A percentile compares a stretch with the other conserved stretches of the same genome.
These are phyloP conservation scores for Microcebus griseorufus DNA, from an alignment of 2,113 vertebrate species.

Conservation along the genomic window DNA sequence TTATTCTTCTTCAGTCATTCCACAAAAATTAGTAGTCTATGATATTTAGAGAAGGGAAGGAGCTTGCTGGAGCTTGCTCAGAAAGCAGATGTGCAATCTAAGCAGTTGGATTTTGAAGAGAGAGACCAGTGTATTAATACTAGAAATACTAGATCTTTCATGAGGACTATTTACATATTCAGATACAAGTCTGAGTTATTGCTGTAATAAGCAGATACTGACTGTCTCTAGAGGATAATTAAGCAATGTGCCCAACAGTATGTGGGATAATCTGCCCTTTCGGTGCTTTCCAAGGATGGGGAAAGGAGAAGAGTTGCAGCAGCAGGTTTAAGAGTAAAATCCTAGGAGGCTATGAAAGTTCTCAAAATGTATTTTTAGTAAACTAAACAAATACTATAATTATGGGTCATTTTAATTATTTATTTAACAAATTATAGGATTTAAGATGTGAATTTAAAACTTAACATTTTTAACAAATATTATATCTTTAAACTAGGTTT, in stretches of 20 bases:
- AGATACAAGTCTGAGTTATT: constrained; percentile 50
- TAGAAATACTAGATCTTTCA: constrained; percentile 21
- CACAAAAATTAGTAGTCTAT: background rate
- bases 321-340: background rate
- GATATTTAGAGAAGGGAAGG: background rate
- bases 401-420: background rate
- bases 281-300: background rate
- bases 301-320: background rate
- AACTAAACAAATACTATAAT: background rate
- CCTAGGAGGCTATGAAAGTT: background rate
- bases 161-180: constrained; percentile 32
- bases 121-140: background rate
- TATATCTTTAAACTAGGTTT: background rate
- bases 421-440: constrained; percentile 17
- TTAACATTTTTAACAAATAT: constrained; percentile 10
- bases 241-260: background rate
- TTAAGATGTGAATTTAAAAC: constrained; percentile 3
- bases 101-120: constrained; percentile 28
- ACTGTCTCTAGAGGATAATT: background rate
- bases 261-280: constrained; percentile 14
- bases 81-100: background rate
- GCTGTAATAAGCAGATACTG: constrained; percentile 43
- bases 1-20: background rate
- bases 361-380: constrained; percentile 34
- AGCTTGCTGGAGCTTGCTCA: background rate